phyloP scores from a whole-genome alignment of 2,888 invertebrate genomes.

The Athalia cordata region DNA sequence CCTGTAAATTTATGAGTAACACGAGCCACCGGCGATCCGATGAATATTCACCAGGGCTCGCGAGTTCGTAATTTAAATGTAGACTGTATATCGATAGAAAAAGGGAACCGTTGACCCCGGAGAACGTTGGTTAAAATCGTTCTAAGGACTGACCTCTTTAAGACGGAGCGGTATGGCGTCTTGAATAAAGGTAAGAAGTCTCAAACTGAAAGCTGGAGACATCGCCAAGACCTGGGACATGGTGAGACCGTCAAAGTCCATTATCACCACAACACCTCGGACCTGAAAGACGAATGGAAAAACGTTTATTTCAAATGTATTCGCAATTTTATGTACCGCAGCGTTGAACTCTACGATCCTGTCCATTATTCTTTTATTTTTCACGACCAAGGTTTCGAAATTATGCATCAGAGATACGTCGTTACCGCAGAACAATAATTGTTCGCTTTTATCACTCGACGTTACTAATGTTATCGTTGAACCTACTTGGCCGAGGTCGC shows the following conservation, averaged over 20 bases:
- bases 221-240: conserved; percentile 85
- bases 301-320: neutral
- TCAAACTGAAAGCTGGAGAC: conserved; percentile 84
- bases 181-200: conserved; percentile 87
- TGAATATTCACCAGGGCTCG: no score
- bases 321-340: no score
- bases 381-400: no score
- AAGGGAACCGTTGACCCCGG: conserved; percentile 9
- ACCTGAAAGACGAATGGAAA: conserved; percentile 71
- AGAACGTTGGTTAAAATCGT: neutral
- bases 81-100: neutral
- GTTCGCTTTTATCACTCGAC: neutral
- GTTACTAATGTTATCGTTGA: neutral
- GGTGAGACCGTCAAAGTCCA: conserved; percentile 87
- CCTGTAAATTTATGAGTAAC: no score
- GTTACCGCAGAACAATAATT: neutral
- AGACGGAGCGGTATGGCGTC: conserved; percentile 90
- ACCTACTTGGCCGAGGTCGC: conserved; percentile 5
- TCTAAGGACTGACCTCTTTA: conserved; percentile 77
- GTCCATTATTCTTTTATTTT: neutral
- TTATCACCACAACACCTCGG: conserved; percentile 86
- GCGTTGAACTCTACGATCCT: neutral
- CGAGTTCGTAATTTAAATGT: no score
- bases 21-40: no score
- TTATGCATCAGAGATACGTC: no score